phyloP scores from a whole-genome alignment of 2,113 vertebrate genomes.

The Cryptoleucopteryx plumbea region DNA sequence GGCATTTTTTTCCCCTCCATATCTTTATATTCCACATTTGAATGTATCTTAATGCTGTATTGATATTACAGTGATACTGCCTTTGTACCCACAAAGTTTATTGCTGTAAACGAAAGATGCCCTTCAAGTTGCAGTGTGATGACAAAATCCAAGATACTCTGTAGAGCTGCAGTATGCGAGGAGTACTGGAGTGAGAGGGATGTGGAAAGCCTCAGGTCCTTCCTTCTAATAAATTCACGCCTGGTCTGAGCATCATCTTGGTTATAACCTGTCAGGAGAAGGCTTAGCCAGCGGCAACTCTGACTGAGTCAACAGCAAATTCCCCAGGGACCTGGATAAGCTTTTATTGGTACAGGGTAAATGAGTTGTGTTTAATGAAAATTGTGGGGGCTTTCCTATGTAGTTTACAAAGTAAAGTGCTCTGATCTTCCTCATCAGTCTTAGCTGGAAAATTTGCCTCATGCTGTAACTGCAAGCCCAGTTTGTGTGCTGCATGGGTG shows the following conservation, averaged over 20 bases:
- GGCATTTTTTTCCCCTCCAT: neutral
- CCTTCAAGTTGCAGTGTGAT: neutral
- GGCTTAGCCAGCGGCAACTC: neutral
- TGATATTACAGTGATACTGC: neutral
- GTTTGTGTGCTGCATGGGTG: fast-evolving
- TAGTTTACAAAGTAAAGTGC: neutral
- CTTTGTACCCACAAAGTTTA: neutral
- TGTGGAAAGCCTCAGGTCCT: neutral
- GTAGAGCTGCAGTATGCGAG: neutral
- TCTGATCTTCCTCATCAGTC: neutral
- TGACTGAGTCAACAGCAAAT: neutral
- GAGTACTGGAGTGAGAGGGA: neutral
- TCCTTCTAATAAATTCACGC: neutral
- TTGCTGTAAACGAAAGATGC: neutral
- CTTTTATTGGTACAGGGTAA: neutral
- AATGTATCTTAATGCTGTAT: neutral
- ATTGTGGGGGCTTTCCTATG: neutral
- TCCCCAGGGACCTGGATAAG: neutral
- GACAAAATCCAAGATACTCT: neutral
- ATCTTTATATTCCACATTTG: neutral
- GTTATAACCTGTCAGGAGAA: neutral
- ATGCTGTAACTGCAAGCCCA: neutral
- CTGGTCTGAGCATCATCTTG: neutral
- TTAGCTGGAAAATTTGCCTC: fast-evolving
- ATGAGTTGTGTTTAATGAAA: neutral